phyloP scores from a whole-genome alignment of 2,888 invertebrate species.

The Drosophila buzzatii region DNA sequence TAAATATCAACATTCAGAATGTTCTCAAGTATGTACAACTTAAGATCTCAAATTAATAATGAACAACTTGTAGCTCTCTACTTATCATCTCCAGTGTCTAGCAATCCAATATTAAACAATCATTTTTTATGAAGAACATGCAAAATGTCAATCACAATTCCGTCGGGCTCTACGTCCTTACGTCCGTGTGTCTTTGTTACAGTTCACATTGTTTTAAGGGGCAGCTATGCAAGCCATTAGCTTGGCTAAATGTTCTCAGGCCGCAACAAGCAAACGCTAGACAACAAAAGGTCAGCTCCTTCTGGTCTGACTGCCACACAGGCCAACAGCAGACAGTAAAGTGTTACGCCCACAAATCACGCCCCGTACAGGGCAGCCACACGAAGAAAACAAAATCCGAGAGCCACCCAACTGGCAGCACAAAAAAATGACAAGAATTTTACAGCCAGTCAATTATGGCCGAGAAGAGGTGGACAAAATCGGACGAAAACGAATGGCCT shows the following conservation, averaged over 20 bases:
- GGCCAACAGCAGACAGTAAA: conserved; percentile 49
- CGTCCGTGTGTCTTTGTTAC: conserved; percentile 1
- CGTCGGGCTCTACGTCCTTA: not conserved
- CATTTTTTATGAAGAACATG: conserved; percentile 4
- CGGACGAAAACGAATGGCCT: conserved; percentile 13
- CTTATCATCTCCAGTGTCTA: too few species aligned
- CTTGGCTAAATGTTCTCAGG: conserved; percentile 57
- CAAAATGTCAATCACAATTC: conserved; percentile 42
- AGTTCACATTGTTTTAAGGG: conserved; percentile 40
- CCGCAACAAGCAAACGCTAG: conserved; percentile 63
- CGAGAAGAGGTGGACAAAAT: conserved; percentile 38
- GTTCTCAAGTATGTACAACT: too few species aligned
- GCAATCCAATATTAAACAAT: not conserved
- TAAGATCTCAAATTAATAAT: too few species aligned
- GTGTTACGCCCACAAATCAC: conserved; percentile 77
- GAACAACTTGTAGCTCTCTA: too few species aligned
- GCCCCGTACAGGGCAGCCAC: conserved; percentile 63
- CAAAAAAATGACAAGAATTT: conserved; percentile 74
- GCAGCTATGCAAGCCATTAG: conserved; percentile 62
- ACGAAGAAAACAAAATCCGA: conserved; percentile 32
- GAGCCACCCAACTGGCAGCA: conserved; percentile 49
- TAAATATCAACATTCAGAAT: too few species aligned
- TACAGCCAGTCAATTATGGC: conserved; percentile 78
- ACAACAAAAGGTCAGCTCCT: conserved; percentile 70
- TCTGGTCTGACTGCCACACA: conserved; percentile 5